Evolutionary conservation across 2,888 invertebrate species (phyloP).

Genomic region (Aleiodes alternator): DNA sequence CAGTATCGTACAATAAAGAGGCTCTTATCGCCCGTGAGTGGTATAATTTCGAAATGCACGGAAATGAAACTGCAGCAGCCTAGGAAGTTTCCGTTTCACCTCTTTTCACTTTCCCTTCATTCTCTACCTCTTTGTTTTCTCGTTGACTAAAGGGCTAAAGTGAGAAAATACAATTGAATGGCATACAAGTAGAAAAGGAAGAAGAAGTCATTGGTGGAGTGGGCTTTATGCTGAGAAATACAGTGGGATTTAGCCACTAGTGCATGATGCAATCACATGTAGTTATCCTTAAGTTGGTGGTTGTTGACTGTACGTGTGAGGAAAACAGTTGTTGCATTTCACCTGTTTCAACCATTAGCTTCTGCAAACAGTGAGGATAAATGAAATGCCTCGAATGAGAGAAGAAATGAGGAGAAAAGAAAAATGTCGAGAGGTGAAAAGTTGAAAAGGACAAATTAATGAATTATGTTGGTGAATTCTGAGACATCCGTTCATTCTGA

Average conservation of each 20-base stretch:
- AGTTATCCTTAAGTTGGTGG: constrained; percentile 15
- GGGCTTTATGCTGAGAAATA: constrained; percentile 6
- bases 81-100: constrained; percentile 14
- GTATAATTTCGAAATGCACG: constrained; percentile 35
- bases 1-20: constrained; percentile 19
- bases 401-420: neutral
- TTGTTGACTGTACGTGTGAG: neutral
- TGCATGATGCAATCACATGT: constrained; percentile 12
- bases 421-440: neutral
- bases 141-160: neutral
- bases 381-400: constrained; percentile 32
- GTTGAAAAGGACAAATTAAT: neutral
- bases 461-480: too few species aligned
- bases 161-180: neutral
- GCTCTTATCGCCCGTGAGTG: constrained; percentile 21
- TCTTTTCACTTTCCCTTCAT: neutral
- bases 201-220: neutral
- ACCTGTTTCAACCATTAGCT: constrained; percentile 34
- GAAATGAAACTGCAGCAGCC: constrained; percentile 44
- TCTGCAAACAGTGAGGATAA: constrained; percentile 28
- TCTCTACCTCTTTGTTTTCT: neutral
- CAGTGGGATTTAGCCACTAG: constrained; percentile 10
- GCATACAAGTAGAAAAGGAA: constrained; percentile 1
- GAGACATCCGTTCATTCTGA: too few species aligned
- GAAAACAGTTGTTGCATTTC: constrained; percentile 19